Evolutionary conservation across 2,888 invertebrate genomes (phyloP), one percentile per base, ranked within the genome.

Genomic region (Leptinotarsa tumamoca): DNA sequence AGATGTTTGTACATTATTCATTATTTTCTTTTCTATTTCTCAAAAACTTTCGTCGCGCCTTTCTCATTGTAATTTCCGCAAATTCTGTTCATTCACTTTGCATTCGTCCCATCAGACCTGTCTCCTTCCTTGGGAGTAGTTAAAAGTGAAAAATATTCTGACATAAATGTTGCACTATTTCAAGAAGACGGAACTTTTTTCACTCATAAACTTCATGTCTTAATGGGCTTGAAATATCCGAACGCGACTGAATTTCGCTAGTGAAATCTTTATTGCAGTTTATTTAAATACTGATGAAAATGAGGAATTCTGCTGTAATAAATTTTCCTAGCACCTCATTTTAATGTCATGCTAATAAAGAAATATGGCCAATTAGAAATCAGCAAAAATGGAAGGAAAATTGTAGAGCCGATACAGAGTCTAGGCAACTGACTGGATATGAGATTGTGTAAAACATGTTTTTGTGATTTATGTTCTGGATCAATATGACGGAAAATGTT

Each of bases 291-390:
- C 72, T 76, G 78, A 73, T 78, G 79, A 78, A 79, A 79, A 76
- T 78, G 72, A 75, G 75, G 76, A 76, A 79, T 78, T 73, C 73
- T 49, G 72, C 77, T 75, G 18, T 67, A 27, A 67, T 76, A 73
- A 76, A 76, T 76, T 76, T 75, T 70, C 66, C 70, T 67, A 73
- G 67, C 72, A 80, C 80, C 81, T 81, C 81, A 80, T 81, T 81
- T 82, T 80, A 77, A 79, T 77, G 78, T 78, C 79, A 75, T 68
- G 70, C 78, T 83, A 83, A 83, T 83, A 80, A 79, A 81, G 82
- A 83, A 82, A 82, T 82, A 83, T 80, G 76, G 78, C 80, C 82
- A 83, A 83, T 83, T 83, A 83, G 80, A 63, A 79, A 72, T 73
- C 72, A 70, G 56, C 67, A 63, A 54, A 67, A 70, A 56, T 18